Conservation (phyloP, 2,888 invertebrate species). For the Apotomis turbidana region DNA sequence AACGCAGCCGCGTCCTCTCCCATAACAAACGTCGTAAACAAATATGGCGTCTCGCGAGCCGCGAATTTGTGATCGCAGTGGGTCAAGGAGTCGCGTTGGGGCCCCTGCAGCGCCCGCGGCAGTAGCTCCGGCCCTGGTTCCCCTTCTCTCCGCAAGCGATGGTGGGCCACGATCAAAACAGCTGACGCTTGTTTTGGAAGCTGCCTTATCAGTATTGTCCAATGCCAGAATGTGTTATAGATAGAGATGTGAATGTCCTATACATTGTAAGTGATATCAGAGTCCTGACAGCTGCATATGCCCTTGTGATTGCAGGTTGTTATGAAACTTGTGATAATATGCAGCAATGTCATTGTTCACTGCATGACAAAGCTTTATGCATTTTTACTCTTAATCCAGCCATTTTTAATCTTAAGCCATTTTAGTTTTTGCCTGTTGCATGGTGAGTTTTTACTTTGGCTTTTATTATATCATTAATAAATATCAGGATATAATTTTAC, state of each 20-base stretch:
- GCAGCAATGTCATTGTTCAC: constrained; percentile 11
- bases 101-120: constrained; percentile 6
- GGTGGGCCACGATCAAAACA: constrained; percentile 3
- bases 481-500: too few species aligned
- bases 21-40: constrained; percentile 57
- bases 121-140: not conserved
- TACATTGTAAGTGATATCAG: constrained; percentile 16
- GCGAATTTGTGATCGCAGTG: constrained; percentile 31
- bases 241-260: constrained; percentile 20
- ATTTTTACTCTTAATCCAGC: not conserved
- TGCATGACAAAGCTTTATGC: constrained; percentile 26
- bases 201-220: constrained; percentile 35
- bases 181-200: constrained; percentile 37
- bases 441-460: not conserved
- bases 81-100: constrained; percentile 25
- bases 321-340: constrained; percentile 34
- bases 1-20: constrained; percentile 49
- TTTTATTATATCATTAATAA: too few species aligned
- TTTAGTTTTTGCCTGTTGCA: constrained; percentile 6
- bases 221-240: constrained; percentile 25
- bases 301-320: constrained; percentile 28
- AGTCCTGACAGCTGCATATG: constrained; percentile 1
- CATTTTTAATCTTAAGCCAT: constrained; percentile 3
- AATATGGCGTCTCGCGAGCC: constrained; percentile 55
- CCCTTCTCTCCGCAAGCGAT: not conserved